Conservation (phyloP, 2,113 vertebrate species). For the Calidris pugnax region DNA sequence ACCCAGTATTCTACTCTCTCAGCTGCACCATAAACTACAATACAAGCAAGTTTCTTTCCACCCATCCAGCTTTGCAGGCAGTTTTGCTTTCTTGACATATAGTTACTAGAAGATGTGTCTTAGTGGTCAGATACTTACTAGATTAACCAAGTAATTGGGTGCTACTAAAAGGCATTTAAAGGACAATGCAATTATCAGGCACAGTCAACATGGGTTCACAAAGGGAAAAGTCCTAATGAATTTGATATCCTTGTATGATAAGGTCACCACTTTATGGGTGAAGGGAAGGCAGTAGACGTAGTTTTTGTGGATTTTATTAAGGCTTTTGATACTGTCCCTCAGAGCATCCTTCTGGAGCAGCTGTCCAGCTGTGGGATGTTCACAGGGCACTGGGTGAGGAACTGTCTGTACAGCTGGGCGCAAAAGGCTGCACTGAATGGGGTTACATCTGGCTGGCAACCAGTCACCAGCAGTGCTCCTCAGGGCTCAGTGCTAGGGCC, state of each 20-base stretch:
- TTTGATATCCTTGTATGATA: not conserved
- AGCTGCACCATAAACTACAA: not conserved
- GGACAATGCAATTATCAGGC: not conserved
- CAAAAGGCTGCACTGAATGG: not conserved
- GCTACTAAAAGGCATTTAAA: not conserved
- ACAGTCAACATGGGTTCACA: not conserved
- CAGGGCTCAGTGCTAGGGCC: not conserved
- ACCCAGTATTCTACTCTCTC: accelerated
- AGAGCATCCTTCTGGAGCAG: not conserved
- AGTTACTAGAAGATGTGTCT: not conserved
- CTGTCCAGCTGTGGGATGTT: not conserved
- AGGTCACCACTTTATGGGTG: not conserved
- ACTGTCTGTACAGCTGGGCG: not conserved
- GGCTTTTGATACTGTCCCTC: not conserved
- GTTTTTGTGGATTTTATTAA: not conserved
- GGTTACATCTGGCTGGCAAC: not conserved
- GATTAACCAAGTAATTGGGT: not conserved
- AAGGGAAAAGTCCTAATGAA: not conserved
- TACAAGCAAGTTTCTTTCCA: not conserved
- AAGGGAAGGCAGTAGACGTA: not conserved
- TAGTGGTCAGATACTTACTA: not conserved
- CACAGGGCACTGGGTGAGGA: not conserved
- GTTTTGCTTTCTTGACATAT: not conserved
- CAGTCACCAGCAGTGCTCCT: not conserved
- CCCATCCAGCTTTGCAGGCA: not conserved